Percentiles rank a stretch among this genome's conserved stretches.
These are phyloP conservation scores for Xanthia togata DNA, from an alignment of 2,888 invertebrate species.

Conservation along the genomic window DNA sequence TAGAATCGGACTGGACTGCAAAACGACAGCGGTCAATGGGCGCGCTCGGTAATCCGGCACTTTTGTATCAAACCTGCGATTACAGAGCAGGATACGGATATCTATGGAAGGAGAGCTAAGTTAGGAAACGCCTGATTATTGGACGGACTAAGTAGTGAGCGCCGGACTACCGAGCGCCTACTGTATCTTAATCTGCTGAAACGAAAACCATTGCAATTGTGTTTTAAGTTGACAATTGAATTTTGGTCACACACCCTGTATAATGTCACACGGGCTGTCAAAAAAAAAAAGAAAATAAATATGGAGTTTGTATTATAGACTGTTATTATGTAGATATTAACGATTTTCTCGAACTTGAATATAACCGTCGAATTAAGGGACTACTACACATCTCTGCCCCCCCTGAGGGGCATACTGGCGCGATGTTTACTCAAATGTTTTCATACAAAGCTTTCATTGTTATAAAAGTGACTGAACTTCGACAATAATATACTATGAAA, in stretches of 20 bases:
- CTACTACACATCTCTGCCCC: background rate
- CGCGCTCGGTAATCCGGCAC: no score
- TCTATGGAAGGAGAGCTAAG: no score
- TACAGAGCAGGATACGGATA: no score
- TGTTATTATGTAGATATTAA: constrained; percentile 21
- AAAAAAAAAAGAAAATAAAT: background rate
- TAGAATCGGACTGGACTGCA: no score
- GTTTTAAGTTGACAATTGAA: background rate
- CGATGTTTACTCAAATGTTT: background rate
- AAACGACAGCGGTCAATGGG: no score
- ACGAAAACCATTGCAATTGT: background rate
- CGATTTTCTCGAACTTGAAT: constrained; percentile 5
- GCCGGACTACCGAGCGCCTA: no score
- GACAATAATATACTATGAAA: constrained; percentile 40
- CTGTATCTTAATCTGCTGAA: no score
- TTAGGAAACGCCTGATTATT: no score
- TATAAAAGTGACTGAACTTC: constrained; percentile 39
- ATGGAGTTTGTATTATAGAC: constrained; percentile 9
- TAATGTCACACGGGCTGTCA: constrained; percentile 43
- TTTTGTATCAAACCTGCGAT: no score
- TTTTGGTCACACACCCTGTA: constrained; percentile 16
- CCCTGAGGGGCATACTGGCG: background rate
- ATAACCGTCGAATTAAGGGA: background rate
- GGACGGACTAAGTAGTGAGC: no score
- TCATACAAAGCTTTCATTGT: background rate